A percentile compares a stretch with the other conserved stretches of the same genome.
phyloP scores from a whole-genome alignment of 2,113 vertebrate genomes.

The Ascaphus truei region DNA sequence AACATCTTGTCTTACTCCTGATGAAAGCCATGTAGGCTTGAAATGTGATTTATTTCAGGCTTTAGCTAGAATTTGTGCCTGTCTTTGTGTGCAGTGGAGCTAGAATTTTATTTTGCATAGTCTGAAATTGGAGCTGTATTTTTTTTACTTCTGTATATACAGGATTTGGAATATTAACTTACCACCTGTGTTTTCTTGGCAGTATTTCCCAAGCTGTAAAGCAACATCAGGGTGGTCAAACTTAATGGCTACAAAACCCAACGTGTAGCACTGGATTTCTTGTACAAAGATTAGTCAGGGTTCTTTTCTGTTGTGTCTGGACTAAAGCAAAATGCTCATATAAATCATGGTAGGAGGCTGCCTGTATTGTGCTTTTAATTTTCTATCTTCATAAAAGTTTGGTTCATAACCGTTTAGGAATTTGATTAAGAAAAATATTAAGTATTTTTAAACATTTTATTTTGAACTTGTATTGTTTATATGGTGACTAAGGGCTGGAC shows the following conservation, averaged over 20 bases:
- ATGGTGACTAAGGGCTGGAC: too few species aligned
- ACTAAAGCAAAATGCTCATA: too few species aligned
- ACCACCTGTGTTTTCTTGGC: slow-evolving; percentile 14
- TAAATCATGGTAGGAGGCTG: too few species aligned
- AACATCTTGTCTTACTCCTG: background rate
- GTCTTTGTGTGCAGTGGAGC: background rate
- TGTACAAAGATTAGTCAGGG: background rate
- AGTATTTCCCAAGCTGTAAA: slow-evolving; percentile 11
- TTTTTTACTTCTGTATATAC: slow-evolving; percentile 4
- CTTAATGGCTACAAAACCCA: slow-evolving; percentile 11
- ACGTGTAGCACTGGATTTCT: background rate
- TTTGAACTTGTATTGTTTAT: too few species aligned
- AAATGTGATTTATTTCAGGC: slow-evolving; percentile 8
- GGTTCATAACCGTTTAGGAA: too few species aligned
- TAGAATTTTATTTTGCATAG: slow-evolving; percentile 17
- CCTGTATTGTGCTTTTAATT: too few species aligned
- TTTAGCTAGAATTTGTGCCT: background rate
- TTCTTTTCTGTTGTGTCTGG: background rate
- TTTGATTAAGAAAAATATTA: too few species aligned
- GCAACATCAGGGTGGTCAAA: slow-evolving; percentile 23
- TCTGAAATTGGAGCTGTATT: slow-evolving; percentile 13
- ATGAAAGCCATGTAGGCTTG: background rate
- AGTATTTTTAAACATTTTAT: too few species aligned
- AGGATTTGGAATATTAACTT: slow-evolving; percentile 27
- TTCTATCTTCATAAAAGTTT: too few species aligned